Conservation (phyloP, 1,140 invertebrate genomes). For the Formica exsecta region DNA sequence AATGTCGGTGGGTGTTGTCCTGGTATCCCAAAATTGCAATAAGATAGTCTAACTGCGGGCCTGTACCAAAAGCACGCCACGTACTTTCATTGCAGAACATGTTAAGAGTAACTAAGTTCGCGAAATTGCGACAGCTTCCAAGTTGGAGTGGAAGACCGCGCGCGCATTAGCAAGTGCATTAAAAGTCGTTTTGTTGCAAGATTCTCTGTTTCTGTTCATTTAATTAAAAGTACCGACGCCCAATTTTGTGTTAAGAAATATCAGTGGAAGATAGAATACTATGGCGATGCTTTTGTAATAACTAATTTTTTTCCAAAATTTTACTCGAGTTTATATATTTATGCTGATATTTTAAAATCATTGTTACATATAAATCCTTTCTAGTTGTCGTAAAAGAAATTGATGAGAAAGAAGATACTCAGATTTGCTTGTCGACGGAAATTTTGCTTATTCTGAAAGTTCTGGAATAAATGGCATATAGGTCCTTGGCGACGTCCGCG, state of each 20-base stretch:
- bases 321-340: not conserved
- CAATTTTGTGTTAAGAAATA: not conserved
- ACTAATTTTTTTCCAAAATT: not conserved
- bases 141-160: not conserved
- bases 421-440: constrained; percentile 12
- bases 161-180: constrained; percentile 22
- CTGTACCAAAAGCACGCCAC: not conserved
- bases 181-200: constrained; percentile 15
- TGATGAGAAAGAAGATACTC: not conserved
- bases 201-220: not conserved
- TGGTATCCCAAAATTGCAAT: constrained; percentile 57
- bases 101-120: constrained; percentile 30
- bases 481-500: not conserved
- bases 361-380: too few relatives aligned
- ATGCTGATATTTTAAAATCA: not conserved
- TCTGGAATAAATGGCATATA: constrained; percentile 19
- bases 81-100: constrained; percentile 35
- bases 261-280: constrained; percentile 4
- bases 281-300: not conserved
- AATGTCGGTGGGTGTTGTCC: constrained; percentile 41
- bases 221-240: constrained; percentile 18
- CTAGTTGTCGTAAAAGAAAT: constrained; percentile 1
- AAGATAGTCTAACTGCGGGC: constrained; percentile 34
- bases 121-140: constrained; percentile 32
- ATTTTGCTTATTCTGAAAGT: constrained; percentile 32